Evolutionary conservation across 37 sponge, comb jelly and placozoan species (phyloP).

Genomic region (Amphimedon queenslandica): DNA sequence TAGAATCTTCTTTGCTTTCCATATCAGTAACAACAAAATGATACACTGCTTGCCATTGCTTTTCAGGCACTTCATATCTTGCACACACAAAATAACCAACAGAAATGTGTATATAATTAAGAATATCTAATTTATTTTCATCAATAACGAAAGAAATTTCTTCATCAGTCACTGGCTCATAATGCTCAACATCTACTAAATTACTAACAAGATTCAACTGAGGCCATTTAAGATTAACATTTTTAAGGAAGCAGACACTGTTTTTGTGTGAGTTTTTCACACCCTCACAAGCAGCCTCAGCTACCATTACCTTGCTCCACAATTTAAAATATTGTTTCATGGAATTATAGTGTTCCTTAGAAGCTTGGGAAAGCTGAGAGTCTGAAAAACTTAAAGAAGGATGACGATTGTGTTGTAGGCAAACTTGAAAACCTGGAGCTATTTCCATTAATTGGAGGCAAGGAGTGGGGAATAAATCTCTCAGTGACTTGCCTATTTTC

Average conservation of each 20-base stretch:
- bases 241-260: conserved; percentile 24
- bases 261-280: conserved; percentile 17
- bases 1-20: neutral
- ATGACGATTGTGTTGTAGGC: conserved; percentile 52
- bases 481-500: conserved; percentile 36
- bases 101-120: conserved; percentile 24
- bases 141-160: conserved; percentile 11
- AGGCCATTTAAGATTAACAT: conserved; percentile 63
- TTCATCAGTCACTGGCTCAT: neutral
- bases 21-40: conserved; percentile 48
- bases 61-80: conserved; percentile 30
- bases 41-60: conserved; percentile 32
- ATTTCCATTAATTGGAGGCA: conserved; percentile 47
- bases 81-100: conserved; percentile 64
- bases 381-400: conserved; percentile 69
- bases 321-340: conserved; percentile 40
- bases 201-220: conserved; percentile 12
- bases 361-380: conserved; percentile 28
- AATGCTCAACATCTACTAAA: conserved; percentile 21
- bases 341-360: conserved; percentile 19
- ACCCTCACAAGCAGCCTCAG: conserved; percentile 59
- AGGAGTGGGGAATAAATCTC: conserved; percentile 31
- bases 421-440: conserved; percentile 30
- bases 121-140: conserved; percentile 13
- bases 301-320: conserved; percentile 59